Conservation (phyloP, 2,888 invertebrate genomes). For the Ptychoptera contaminata region DNA sequence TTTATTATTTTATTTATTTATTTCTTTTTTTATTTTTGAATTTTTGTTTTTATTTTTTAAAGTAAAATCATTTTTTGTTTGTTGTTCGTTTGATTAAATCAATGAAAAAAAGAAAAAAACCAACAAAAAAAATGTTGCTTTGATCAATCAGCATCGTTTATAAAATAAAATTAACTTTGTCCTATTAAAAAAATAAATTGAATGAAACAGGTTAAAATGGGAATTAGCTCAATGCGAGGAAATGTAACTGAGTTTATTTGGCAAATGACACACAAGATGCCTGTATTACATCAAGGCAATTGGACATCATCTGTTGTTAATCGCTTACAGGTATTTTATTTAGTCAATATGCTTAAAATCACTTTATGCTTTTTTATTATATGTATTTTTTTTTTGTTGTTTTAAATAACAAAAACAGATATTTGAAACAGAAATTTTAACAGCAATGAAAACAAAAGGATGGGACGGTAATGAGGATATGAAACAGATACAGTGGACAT, state of each 20-base stretch:
- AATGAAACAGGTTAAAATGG: constrained; percentile 49
- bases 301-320: constrained; percentile 64
- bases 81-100: neutral
- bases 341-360: neutral
- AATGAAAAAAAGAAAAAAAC: neutral
- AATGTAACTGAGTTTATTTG: constrained; percentile 68
- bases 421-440: constrained; percentile 56
- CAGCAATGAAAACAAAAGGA: constrained; percentile 74
- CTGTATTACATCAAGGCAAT: constrained; percentile 51
- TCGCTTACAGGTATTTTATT: constrained; percentile 33
- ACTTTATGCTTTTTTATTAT: neutral
- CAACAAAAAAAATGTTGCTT: neutral
- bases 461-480: constrained; percentile 70
- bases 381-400: constrained; percentile 1
- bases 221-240: constrained; percentile 52
- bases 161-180: too few relatives aligned
- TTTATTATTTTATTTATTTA: neutral
- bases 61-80: too few relatives aligned
- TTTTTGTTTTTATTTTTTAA: too few relatives aligned
- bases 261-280: constrained; percentile 37
- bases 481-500: constrained; percentile 61
- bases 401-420: constrained; percentile 17
- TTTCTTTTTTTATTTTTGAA: neutral
- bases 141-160: too few relatives aligned
- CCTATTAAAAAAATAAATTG: too few relatives aligned